Evolutionary conservation across 2,797 vertebrate genomes (phyloP), one percentile per base, ranked within the genome.

Genomic region (Typhlichthys eigenmanni): DNA sequence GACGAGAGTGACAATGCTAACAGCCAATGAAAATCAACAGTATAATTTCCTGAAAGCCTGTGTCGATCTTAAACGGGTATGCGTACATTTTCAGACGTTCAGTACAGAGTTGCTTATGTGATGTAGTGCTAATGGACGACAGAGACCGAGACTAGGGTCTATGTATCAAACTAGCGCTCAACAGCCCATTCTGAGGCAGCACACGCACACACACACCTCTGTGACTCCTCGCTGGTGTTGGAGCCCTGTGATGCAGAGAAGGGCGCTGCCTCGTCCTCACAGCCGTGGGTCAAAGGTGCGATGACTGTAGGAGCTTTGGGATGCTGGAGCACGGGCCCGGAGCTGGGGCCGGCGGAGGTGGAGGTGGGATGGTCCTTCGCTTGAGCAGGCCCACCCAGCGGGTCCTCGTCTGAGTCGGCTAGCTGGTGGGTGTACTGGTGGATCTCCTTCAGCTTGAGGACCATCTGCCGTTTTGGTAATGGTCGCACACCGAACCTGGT

Each of bases 391-490:
- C 12, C 57, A 32, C 54, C 55, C 13, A 8, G 60, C 13, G 67
- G 47, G 0, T 89, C 92, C 50, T 95, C 92, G 49, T 95, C 94
- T 0, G 92, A 94, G 71, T 95, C 93, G 0, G 94, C 51, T 3
- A 93, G 89, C 88, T 89, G 94, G 85, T 98, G 98, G n/a, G 96
- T 99, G 79, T 97, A 98, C 71, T 95, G 93, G 85, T 98, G 96
- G 81, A 99, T 98, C 91, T 99, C 95, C 89, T 95, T 98, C 87
- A 99, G 92, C 75, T 98, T 98, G 66, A 96, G 85, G 69, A 99
- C 89, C 98, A 99, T 99, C 89, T 97, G 93, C 62, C 92, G 93
- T 75, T 96, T 98, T 0, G 96, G 96, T 70, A 99, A 89, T 17
- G 95, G 91, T 11, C 97, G 94, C 32, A 99, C 96, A 2, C 96